Percentiles rank a stretch among this genome's conserved stretches.
Evolutionary conservation across 2,888 invertebrate genomes (phyloP).

Genomic region (Melinopterus prodromus): DNA sequence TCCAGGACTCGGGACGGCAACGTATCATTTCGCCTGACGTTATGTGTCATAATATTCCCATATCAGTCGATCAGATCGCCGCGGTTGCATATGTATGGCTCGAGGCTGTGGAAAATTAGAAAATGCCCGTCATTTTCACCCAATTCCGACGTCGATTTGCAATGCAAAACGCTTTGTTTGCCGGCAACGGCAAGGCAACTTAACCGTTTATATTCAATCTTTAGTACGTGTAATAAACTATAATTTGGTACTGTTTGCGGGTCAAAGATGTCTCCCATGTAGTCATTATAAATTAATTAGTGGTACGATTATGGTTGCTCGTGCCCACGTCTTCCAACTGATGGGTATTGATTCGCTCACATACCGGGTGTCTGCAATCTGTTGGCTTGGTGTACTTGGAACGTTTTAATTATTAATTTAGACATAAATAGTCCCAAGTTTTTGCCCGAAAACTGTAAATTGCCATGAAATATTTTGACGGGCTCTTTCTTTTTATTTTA

Average conservation of each 20-base stretch:
- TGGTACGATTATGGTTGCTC: neutral
- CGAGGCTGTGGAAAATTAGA: neutral
- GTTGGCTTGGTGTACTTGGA: too few species aligned
- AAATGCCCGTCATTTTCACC: constrained; percentile 25
- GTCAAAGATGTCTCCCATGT: neutral
- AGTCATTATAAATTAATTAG: constrained; percentile 4
- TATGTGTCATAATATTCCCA: neutral
- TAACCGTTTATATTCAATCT: neutral
- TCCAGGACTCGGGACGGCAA: neutral
- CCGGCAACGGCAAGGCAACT: neutral
- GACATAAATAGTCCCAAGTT: too few species aligned
- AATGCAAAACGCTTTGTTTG: constrained; percentile 23
- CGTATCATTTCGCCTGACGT: neutral
- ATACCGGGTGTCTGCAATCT: neutral
- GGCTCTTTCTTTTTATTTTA: too few species aligned
- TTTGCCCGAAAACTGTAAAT: too few species aligned
- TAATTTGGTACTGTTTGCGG: constrained; percentile 22
- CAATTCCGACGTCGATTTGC: constrained; percentile 19
- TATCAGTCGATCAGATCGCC: constrained; percentile 19
- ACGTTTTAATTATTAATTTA: too few species aligned
- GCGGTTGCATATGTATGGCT: constrained; percentile 4
- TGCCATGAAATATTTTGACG: too few species aligned
- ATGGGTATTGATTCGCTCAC: neutral
- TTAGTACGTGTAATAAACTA: constrained; percentile 13
- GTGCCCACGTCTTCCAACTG: constrained; percentile 9